These are phyloP conservation scores for Tipula vernalis DNA, from an alignment of 2,888 invertebrate genomes.

Conservation along the genomic window DNA sequence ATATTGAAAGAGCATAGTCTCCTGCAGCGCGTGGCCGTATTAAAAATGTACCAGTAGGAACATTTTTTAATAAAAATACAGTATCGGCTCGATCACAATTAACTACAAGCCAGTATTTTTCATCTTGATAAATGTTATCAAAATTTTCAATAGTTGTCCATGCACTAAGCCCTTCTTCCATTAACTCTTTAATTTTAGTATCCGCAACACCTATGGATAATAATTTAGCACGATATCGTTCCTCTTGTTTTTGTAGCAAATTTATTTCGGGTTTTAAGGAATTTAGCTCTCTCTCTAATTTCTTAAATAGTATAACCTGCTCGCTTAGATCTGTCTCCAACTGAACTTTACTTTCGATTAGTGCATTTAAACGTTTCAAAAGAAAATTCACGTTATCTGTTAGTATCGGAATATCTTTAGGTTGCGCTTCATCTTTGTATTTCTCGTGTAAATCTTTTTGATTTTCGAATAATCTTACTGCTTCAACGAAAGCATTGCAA, in stretches of 20 bases:
- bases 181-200: conserved; percentile 53
- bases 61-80: conserved; percentile 56
- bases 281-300: conserved; percentile 80
- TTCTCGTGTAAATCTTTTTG: conserved; percentile 74
- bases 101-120: conserved; percentile 64
- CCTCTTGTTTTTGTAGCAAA: conserved; percentile 63
- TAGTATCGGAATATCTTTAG: conserved; percentile 69
- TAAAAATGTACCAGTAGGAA: conserved; percentile 86
- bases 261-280: conserved; percentile 78
- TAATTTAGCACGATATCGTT: conserved; percentile 59
- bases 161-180: conserved; percentile 40
- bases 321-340: conserved; percentile 68
- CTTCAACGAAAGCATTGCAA: conserved; percentile 76
- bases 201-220: conserved; percentile 61
- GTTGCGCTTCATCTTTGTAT: conserved; percentile 64
- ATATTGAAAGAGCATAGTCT: conserved; percentile 81
- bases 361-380: conserved; percentile 52
- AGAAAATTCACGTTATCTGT: conserved; percentile 67
- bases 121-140: conserved; percentile 26
- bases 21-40: conserved; percentile 73
- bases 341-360: conserved; percentile 63
- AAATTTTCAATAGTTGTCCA: conserved; percentile 25
- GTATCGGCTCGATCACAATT: conserved; percentile 70
- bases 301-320: conserved; percentile 49
- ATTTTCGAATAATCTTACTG: conserved; percentile 77